These are phyloP conservation scores for Plecotus auritus DNA, from an alignment of 2,113 vertebrate genomes.

Conservation along the genomic window DNA sequence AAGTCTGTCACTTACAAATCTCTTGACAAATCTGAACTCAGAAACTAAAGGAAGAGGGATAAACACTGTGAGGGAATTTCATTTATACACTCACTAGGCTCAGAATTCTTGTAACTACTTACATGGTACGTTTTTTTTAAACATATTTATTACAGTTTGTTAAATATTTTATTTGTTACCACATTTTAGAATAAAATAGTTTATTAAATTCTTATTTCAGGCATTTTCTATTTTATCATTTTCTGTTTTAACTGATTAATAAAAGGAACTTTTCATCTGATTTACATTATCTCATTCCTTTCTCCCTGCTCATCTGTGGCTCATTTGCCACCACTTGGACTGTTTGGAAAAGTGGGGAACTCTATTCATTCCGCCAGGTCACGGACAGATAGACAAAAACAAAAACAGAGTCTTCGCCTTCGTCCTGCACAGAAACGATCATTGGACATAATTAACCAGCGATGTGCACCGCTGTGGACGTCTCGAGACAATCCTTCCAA, in stretches of 20 bases:
- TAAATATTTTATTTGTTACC: not conserved
- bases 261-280: rapidly evolving
- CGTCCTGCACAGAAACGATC: constrained; percentile 46
- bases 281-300: not conserved
- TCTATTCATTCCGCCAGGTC: not conserved
- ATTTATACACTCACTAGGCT: rapidly evolving
- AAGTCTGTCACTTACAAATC: not conserved
- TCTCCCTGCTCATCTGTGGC: rapidly evolving
- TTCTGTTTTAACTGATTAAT: not conserved
- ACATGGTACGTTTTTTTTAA: too few species aligned
- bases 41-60: not conserved
- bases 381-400: constrained; percentile 14
- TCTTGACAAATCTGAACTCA: not conserved
- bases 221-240: not conserved
- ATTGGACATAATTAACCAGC: constrained; percentile 67
- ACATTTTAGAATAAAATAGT: not conserved
- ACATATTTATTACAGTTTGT: not conserved
- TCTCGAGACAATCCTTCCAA: constrained; percentile 71
- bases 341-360: not conserved
- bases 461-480: constrained; percentile 33
- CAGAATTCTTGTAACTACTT: not conserved
- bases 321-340: not conserved
- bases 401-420: constrained; percentile 50
- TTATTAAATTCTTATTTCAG: not conserved
- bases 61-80: not conserved